These are phyloP conservation scores for Ormyrus nitidulus DNA, from an alignment of 2,888 invertebrate genomes.

Conservation along the genomic window DNA sequence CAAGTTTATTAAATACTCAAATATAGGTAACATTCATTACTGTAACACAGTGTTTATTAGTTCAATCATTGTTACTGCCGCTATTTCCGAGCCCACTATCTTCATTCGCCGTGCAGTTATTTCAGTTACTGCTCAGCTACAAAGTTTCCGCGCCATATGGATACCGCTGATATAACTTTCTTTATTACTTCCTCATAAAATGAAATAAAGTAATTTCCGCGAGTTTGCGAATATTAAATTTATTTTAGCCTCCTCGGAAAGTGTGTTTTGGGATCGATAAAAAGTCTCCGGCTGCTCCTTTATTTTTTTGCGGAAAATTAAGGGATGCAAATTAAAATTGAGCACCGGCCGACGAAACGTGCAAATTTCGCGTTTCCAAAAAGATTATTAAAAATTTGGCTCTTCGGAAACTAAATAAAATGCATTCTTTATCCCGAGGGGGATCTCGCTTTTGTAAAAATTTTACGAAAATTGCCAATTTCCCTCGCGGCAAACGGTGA, in stretches of 20 bases:
- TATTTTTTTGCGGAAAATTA: too few species aligned
- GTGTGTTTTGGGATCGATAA: constrained; percentile 8
- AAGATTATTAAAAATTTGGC: too few species aligned
- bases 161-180: constrained; percentile 30
- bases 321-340: too few species aligned
- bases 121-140: constrained; percentile 20
- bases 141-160: constrained; percentile 13
- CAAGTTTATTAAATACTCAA: constrained; percentile 18
- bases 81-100: constrained; percentile 11
- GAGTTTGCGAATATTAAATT: constrained; percentile 37
- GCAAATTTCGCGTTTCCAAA: too few species aligned
- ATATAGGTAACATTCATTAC: background rate
- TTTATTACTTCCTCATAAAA: constrained; percentile 43
- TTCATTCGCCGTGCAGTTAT: constrained; percentile 1
- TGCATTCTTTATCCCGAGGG: too few species aligned
- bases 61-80: constrained; percentile 19
- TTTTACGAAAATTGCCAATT: too few species aligned
- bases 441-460: too few species aligned
- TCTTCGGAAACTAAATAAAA: too few species aligned
- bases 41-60: constrained; percentile 22
- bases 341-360: too few species aligned
- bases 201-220: constrained; percentile 39
- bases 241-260: constrained; percentile 13
- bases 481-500: too few species aligned
- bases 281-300: too few species aligned